Evolutionary conservation across 2,888 invertebrate genomes (phyloP), one percentile per base, ranked within the genome.

Genomic region (Drosophila setosimentum): DNA sequence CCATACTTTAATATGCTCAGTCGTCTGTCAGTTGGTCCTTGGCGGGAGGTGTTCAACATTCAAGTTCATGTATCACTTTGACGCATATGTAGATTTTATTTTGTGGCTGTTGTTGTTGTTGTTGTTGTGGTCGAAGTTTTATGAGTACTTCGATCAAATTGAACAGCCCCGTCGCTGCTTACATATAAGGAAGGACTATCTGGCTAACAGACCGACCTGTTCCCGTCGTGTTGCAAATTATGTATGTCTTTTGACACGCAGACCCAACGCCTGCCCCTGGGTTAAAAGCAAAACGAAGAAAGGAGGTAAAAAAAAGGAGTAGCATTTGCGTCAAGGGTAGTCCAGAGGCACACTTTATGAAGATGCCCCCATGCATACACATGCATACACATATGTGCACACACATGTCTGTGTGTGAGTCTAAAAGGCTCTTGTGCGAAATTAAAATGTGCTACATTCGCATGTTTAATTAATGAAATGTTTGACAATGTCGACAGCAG

Each of bases 391-490:
- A 32, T 10, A 42, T 54, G 54, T 65, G 35, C 49, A 60, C 35
- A 51, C 13, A 13, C 18, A 3, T 7, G 2, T 7, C 2, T 18
- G 18, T 16, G 21, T 45, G 21, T 45, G 40, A 29, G 66, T 68
- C 67, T 35, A 50, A 68, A 67, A 63, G 33, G 50, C 68, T 81
- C 73, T 81, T 85, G 81, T 79, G 88, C 78, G 60, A 86, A 88
- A 87, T 85, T 77, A 87, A 86, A 86, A 83, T 85, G 83, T 87
- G 88, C 81, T 65, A 80, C 86, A 85, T 83, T 91, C 90, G 90
- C 91, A 89, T 91, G 91, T 89, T 91, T 90, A 91, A 91, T 91
- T 91, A 91, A 91, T 91, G 80, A 84, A 89, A 78, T 82, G 88
- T 85, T 86, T 86, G 87, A 88, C 87, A 87, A 87, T 86, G 82